Evolutionary conservation across 2,888 invertebrate genomes (phyloP), one percentile per base, ranked within the genome.

Genomic region (Heliconius charithonia): DNA sequence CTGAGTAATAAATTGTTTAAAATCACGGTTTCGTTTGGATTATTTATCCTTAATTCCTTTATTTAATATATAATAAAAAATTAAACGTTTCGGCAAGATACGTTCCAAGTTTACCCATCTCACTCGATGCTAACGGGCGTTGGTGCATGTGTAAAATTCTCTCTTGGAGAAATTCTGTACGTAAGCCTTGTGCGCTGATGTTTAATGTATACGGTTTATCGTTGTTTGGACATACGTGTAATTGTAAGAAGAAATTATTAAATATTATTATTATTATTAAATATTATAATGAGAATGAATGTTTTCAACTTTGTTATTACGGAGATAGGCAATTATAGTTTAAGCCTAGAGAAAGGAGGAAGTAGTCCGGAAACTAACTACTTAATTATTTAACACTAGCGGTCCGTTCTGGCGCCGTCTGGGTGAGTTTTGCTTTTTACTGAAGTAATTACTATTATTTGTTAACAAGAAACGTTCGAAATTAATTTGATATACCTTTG

Each of bases 151-250:
- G 80, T 86, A 86, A 91, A 90, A 92, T 91, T 92, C 89, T 91
- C 89, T 86, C 83, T 77, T 22, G 88, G 93, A 90, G 94, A 94
- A 94, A 94, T 91, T 92, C 87, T 87, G 84, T 77, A 62, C 73
- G 59, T 73, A 70, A 78, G 76, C 84, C 86, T 85, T 84, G 84
- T 84, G 85, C 86, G 81, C 86, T 87, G 86, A 92, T 93, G 90
- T 92, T 91, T 91, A 91, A 92, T 91, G 89, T 90, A 92, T 91
- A 86, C 84, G 86, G 88, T 87, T 25, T 66, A 70, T 56, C 59
- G 32, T 37, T 59, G 16, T 77, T 37, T 27, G 16, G 66, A 77
- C 65, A 66, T n/a, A 22, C 13, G n/a, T 27, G 51, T 75, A 41
- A 56, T 51, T 75, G 65, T 75, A 66, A 66, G 63, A 45, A 45